Evolutionary conservation across 2,797 vertebrate species (phyloP).

Genomic region (Premnoplex brunnescens): DNA sequence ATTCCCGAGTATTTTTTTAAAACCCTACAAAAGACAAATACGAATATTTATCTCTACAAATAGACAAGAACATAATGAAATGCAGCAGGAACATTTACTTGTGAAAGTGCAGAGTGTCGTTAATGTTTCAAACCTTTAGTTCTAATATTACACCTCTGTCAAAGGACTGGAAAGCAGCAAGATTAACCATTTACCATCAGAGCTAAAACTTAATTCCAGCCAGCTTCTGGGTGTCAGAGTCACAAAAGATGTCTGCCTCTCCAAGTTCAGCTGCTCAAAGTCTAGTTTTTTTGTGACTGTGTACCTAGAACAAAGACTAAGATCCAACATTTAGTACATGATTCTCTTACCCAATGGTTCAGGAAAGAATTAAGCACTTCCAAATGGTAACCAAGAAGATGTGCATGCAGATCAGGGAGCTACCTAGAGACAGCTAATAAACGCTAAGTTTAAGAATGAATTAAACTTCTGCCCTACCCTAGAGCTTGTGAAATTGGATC

Average conservation of each 20-base stretch:
- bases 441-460: background rate
- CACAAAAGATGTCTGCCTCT: background rate
- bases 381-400: background rate
- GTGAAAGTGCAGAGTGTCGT: background rate
- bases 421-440: background rate
- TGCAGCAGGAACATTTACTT: constrained; percentile 29
- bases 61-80: constrained; percentile 26
- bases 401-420: background rate
- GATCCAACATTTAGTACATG: background rate
- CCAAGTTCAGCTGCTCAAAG: background rate
- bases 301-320: background rate
- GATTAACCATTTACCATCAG: background rate
- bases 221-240: background rate
- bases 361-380: background rate
- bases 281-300: background rate
- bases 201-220: background rate
- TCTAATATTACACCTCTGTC: background rate
- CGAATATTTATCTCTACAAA: constrained; percentile 28
- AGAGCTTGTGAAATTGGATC: background rate
- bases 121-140: background rate
- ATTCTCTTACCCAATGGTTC: background rate
- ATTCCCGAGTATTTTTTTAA: constrained; percentile 70
- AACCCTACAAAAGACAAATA: constrained; percentile 69
- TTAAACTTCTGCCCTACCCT: background rate
- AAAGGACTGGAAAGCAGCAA: background rate